Percentiles rank a stretch among this genome's conserved stretches.
Conservation (phyloP, 2,797 vertebrate species). For the Coilia nasus region DNA sequence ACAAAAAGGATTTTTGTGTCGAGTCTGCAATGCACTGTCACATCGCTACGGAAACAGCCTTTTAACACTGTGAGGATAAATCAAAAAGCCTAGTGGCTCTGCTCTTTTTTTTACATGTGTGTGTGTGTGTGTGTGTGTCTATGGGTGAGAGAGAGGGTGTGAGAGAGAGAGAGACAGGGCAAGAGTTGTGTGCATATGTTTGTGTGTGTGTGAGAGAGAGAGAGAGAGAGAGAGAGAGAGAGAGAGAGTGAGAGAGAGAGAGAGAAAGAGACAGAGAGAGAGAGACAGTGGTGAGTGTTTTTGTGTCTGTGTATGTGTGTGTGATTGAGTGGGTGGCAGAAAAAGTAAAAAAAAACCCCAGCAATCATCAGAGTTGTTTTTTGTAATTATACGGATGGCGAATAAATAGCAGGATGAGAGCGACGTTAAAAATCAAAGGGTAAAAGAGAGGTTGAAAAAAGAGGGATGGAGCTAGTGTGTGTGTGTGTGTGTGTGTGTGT, state of each 20-base stretch:
- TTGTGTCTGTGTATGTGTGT: not conserved
- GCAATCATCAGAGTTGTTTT: constrained; percentile 55
- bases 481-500: not conserved
- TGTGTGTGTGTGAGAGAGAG: too few species aligned
- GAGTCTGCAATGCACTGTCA: constrained; percentile 53
- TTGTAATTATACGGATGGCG: constrained; percentile 58
- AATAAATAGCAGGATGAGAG: constrained; percentile 53
- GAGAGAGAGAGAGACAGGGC: too few species aligned
- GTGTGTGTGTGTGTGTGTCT: constrained; percentile 10
- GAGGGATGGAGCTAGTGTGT: not conserved
- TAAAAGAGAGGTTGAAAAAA: not conserved
- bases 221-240: too few species aligned
- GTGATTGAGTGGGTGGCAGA: not conserved
- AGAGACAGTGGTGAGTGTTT: constrained; percentile 24
- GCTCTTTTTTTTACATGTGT: constrained; percentile 29
- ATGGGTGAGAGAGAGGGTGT: not conserved
- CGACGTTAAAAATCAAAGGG: constrained; percentile 65
- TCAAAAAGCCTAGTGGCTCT: constrained; percentile 50
- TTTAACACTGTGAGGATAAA: constrained; percentile 54
- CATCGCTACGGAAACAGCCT: constrained; percentile 48
- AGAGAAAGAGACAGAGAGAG: too few species aligned
- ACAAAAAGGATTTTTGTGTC: constrained; percentile 60
- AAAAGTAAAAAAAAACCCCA: constrained; percentile 36
- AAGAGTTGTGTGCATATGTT: too few species aligned
- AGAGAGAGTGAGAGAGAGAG: too few species aligned